These are phyloP conservation scores for human (Homo sapiens) DNA, from an alignment of 2,113 vertebrate genomes.

Conservation along the genomic window GRCh38 chr12:94290501-94291000, in stretches of 20 bases:
- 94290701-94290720: not conserved
- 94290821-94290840: not conserved
- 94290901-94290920: not conserved
- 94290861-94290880: not conserved
- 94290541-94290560: not conserved
- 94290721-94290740: not conserved
- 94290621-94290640: not conserved
- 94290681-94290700: not conserved
- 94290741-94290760: not conserved
- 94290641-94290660: not conserved
- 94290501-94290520: not conserved
- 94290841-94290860: not conserved
- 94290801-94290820: not conserved
- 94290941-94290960: not conserved
- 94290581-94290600: constrained; percentile 16
- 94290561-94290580: not conserved
- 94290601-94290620: not conserved
- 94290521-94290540: not conserved
- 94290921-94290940: not conserved
- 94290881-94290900: not conserved
- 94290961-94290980: not conserved
- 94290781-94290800: constrained; percentile 7
- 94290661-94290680: not conserved
- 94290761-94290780: not conserved
- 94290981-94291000: not conserved